These are phyloP conservation scores for Ectobius pallidus DNA, from an alignment of 2,888 invertebrate species.

Conservation along the genomic window DNA sequence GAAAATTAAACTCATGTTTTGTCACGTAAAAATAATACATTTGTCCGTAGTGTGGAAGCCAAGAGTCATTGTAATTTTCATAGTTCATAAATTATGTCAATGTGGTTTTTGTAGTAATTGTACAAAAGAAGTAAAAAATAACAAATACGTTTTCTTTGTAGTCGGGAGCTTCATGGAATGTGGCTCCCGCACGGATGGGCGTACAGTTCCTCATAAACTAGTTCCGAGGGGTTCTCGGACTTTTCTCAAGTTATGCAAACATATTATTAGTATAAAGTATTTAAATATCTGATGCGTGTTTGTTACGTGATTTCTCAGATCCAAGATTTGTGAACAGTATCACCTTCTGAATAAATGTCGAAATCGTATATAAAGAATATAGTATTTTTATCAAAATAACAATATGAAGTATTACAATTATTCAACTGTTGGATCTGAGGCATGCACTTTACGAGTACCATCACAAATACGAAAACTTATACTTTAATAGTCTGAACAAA, in stretches of 20 bases:
- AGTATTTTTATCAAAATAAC: too few species aligned
- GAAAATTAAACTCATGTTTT: slow-evolving; percentile 17
- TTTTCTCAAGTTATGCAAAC: neutral
- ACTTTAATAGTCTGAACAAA: too few species aligned
- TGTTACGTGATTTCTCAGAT: slow-evolving; percentile 2
- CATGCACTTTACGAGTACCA: too few species aligned
- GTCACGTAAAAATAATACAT: slow-evolving; percentile 34
- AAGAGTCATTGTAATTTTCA: slow-evolving; percentile 27
- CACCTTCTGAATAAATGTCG: neutral
- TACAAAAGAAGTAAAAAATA: slow-evolving; percentile 32
- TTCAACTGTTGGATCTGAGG: too few species aligned
- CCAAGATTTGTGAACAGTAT: too few species aligned
- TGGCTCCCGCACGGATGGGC: slow-evolving; percentile 13
- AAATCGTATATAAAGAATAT: too few species aligned
- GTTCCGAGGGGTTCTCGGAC: slow-evolving; percentile 19
- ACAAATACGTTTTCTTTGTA: slow-evolving; percentile 23
- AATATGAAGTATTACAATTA: too few species aligned
- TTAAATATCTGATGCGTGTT: neutral
- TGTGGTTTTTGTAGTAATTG: slow-evolving; percentile 36
- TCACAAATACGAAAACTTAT: too few species aligned
- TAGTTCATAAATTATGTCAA: slow-evolving; percentile 23
- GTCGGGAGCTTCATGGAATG: slow-evolving; percentile 3
- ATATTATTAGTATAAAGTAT: neutral
- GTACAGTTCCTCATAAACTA: slow-evolving; percentile 25
- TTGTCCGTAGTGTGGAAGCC: slow-evolving; percentile 27